These are phyloP conservation scores for Lycocorax pyrrhopterus DNA, from an alignment of 2,113 vertebrate species.

Conservation along the genomic window DNA sequence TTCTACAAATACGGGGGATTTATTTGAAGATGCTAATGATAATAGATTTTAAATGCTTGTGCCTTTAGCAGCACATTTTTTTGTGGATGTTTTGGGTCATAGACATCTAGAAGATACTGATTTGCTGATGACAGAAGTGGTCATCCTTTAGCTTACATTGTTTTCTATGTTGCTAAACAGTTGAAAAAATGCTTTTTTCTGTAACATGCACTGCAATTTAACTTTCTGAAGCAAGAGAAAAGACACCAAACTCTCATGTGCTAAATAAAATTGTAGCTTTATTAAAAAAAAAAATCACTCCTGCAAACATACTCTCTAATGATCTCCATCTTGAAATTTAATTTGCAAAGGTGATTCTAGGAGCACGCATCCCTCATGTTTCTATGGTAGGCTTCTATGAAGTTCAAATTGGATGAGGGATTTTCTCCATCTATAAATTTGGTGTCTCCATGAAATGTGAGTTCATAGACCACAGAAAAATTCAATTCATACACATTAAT, in stretches of 20 bases:
- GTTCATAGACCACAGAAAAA: constrained; percentile 8
- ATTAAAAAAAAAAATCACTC: background rate
- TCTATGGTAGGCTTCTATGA: background rate
- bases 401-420: background rate
- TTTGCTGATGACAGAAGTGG: background rate
- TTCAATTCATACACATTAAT: background rate
- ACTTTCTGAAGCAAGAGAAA: background rate
- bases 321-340: background rate
- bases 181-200: background rate
- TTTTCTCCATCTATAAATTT: constrained; percentile 12
- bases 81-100: background rate
- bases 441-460: background rate
- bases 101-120: background rate
- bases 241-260: background rate
- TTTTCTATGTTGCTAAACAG: background rate
- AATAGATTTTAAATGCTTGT: background rate
- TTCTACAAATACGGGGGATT: background rate
- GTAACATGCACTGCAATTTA: background rate
- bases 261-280: background rate
- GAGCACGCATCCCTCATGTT: background rate
- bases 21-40: background rate
- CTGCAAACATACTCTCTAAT: background rate
- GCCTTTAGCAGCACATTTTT: background rate
- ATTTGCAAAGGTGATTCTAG: background rate
- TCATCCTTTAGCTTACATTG: background rate